Percentiles rank a stretch among this genome's conserved stretches.
Conservation (phyloP, 2,888 invertebrate species). For the Andrena dorsata region DNA sequence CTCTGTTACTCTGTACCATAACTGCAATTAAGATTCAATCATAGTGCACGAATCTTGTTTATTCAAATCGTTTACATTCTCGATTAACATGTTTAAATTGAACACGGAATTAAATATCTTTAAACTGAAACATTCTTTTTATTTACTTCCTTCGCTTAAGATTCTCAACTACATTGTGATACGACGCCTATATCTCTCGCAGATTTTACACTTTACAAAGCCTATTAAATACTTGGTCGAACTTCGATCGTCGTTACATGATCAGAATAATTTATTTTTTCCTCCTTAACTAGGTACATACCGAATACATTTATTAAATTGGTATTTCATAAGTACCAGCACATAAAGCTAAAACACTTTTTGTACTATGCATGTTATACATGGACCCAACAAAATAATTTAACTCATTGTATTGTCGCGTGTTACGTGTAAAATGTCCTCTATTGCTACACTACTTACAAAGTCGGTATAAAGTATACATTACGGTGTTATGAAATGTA, state of each 20-base stretch:
- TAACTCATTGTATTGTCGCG: constrained; percentile 73
- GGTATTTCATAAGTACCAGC: constrained; percentile 69
- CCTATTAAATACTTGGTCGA: background rate
- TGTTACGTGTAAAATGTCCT: constrained; percentile 50
- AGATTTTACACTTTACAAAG: constrained; percentile 1
- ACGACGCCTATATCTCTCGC: background rate
- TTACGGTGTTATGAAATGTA: constrained; percentile 77
- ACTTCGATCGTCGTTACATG: constrained; percentile 24
- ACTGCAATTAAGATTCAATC: constrained; percentile 28
- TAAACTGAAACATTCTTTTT: constrained; percentile 3
- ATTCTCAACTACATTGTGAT: background rate
- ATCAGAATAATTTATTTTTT: constrained; percentile 76
- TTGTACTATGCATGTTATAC: constrained; percentile 80
- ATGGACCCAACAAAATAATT: constrained; percentile 81
- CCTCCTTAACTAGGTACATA: constrained; percentile 72
- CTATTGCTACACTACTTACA: constrained; percentile 79
- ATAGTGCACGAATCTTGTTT: constrained; percentile 29
- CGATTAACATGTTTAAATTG: constrained; percentile 7
- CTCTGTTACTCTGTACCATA: background rate
- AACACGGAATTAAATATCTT: constrained; percentile 19
- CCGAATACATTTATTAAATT: constrained; percentile 65
- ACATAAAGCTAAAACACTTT: constrained; percentile 83
- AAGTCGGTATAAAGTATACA: constrained; percentile 64
- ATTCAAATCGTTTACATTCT: constrained; percentile 39
- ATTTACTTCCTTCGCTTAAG: background rate